phyloP scores from a whole-genome alignment of 2,113 vertebrate genomes.

The Opisthocomus hoazin region DNA sequence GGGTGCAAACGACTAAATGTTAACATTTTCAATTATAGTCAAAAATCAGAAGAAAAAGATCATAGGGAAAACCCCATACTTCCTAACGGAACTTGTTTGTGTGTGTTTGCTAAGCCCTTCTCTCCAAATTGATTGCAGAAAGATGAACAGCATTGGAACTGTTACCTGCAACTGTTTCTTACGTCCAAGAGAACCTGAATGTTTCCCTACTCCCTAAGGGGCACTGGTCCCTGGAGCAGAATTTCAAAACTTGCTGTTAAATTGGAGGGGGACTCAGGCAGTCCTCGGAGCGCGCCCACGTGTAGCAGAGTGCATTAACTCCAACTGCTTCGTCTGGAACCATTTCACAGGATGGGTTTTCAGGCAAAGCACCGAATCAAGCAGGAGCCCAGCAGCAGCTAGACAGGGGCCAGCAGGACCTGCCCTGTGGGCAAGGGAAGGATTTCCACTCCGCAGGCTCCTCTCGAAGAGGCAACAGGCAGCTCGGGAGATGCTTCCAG shows the following conservation, averaged over 20 bases:
- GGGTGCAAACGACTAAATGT: not conserved
- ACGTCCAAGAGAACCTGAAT: not conserved
- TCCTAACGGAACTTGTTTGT: not conserved
- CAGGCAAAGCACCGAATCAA: not conserved
- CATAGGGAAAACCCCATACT: accelerated
- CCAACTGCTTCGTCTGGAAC: not conserved
- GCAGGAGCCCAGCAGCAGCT: not conserved
- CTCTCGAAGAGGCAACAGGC: accelerated
- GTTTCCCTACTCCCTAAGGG: not conserved
- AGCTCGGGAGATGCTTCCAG: not conserved
- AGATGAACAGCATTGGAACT: not conserved
- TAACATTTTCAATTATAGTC: not conserved
- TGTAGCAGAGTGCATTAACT: not conserved
- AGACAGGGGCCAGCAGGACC: not conserved
- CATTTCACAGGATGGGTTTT: not conserved
- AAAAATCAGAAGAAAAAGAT: not conserved
- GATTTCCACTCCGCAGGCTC: not conserved
- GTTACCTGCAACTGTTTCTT: not conserved
- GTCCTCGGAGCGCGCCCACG: not conserved
- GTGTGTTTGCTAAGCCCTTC: not conserved
- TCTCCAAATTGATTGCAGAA: not conserved
- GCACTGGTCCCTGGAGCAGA: not conserved
- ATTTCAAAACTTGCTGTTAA: not conserved
- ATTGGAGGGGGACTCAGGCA: not conserved
- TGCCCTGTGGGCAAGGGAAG: not conserved